Conservation (phyloP, 2,113 vertebrate genomes). For the Delphinus delphis region DNA sequence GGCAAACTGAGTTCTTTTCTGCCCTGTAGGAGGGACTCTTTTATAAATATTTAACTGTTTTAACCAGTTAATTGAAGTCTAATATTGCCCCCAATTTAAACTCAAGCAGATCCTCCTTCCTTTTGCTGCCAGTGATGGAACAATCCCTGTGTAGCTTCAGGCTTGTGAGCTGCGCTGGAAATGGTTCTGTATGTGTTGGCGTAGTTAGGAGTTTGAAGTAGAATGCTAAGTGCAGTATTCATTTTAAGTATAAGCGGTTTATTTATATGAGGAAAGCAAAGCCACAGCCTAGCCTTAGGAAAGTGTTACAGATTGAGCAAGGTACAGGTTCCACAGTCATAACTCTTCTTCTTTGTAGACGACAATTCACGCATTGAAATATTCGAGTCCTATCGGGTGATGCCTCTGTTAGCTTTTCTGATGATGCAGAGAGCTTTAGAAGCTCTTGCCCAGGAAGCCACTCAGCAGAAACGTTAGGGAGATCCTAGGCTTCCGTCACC, state of each 20-base stretch:
- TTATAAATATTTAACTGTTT: background rate
- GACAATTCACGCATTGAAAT: accelerated
- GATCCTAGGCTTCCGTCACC: background rate
- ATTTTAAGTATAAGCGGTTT: background rate
- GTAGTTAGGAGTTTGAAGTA: background rate
- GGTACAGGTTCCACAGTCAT: background rate
- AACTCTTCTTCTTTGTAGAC: background rate
- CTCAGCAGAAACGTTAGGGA: accelerated
- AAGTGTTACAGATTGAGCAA: background rate
- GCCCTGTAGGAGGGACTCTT: too few relatives aligned
- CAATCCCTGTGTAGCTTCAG: accelerated
- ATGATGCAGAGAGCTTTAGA: too few relatives aligned
- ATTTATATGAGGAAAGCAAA: background rate
- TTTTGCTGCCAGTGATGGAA: accelerated
- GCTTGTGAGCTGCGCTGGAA: accelerated
- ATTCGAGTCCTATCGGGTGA: accelerated
- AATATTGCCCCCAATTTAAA: background rate
- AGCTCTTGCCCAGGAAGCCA: background rate
- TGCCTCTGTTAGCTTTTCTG: background rate
- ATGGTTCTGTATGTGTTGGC: accelerated
- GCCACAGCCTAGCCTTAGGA: accelerated
- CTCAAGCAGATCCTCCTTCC: background rate
- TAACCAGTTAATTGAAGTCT: background rate
- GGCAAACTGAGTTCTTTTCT: background rate
- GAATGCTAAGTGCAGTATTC: background rate